These are phyloP conservation scores for Hirundo rustica DNA, from an alignment of 2,797 vertebrate species.

Conservation along the genomic window DNA sequence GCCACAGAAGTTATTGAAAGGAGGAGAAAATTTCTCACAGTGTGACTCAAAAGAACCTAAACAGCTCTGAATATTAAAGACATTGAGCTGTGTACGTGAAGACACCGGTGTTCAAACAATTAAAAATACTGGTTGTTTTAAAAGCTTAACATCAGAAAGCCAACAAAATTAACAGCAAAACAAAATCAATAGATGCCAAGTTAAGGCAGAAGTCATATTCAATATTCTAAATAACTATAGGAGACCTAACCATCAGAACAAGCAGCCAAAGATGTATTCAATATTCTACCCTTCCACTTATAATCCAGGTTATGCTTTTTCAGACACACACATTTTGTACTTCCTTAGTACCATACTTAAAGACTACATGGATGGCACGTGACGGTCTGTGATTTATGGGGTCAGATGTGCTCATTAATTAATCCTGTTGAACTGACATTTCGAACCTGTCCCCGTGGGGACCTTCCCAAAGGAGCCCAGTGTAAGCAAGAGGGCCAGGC, in stretches of 20 bases:
- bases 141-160: background rate
- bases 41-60: slow-evolving; percentile 9
- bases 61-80: background rate
- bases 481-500: background rate
- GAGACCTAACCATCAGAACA: background rate
- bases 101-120: background rate
- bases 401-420: background rate
- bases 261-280: background rate
- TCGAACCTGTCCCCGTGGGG: background rate
- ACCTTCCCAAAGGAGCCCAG: background rate
- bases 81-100: background rate
- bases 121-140: background rate
- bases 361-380: background rate
- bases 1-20: slow-evolving; percentile 14
- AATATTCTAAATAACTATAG: background rate
- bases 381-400: background rate
- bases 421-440: background rate
- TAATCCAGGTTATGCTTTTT: background rate
- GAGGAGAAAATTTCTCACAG: background rate
- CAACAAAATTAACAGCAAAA: background rate
- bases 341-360: background rate
- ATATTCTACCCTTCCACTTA: background rate
- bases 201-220: background rate
- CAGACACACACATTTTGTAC: background rate
- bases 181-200: background rate